Base-by-base conservation (phyloP, 2,797 vertebrate species). In the Amniataba percoides region DNA sequence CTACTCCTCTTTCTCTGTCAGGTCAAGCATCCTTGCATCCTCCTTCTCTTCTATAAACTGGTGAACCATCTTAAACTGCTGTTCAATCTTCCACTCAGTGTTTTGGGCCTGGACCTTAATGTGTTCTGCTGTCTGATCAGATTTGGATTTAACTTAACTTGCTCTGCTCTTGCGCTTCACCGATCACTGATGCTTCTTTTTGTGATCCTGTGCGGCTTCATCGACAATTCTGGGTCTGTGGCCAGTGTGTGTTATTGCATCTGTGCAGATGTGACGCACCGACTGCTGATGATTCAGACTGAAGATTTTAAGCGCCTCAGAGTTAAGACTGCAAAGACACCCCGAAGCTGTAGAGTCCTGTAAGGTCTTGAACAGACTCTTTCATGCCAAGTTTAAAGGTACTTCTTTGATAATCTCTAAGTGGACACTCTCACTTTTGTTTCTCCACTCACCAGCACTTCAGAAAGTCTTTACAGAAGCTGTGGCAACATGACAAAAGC, bases 401-500 rank as follows among this genome's bases (percentile, higher is more conserved):
- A 73, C 82, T 0, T 87, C 55, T 0, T 34, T 1, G 49, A 71
- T 3, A 72, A 77, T 18, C 49, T 59, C 49, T 78, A 16, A 81
- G 1, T 0, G 84, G 84, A 53, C 87, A 84, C 11, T 84, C 79
- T 1, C 53, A 40, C 18, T 43, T 13, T 0, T 3, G 42, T 10
- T 77, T 80, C 6, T 42, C 57, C 19, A 16, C 23, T 80, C 84
- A 88, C 82, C 87, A 88, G 0, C 9, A 57, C 7, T 57, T 57
- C 49, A 88, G 34, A 10, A 84, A 88, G 43, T 0, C 31, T 58
- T 45, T 80, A 1, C 87, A 88, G 74, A 86, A 86, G 84, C 82
- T 86, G 77, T 86, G 84, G 68, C 84, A 85, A 49, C 86, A 88
- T 0, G 80, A 64, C 53, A 88, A 55, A 3, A 87, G 57, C 0